Percentiles rank a stretch among this genome's conserved stretches.
Evolutionary conservation across 2,888 invertebrate species (phyloP).

Genomic region (Lysandra bellargus): DNA sequence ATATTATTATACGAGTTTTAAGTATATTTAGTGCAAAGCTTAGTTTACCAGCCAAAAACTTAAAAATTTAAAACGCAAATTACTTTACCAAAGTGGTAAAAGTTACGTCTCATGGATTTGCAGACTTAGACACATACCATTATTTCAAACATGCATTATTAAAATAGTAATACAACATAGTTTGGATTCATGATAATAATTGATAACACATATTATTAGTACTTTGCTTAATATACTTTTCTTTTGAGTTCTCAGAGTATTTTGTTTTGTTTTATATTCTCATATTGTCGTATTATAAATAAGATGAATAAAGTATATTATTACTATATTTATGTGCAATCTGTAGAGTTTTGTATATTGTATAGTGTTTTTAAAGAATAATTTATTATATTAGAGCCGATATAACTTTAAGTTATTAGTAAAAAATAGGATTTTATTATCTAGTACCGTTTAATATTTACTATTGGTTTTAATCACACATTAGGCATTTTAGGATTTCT

Average conservation of each 20-base stretch:
- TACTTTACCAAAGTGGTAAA: background rate
- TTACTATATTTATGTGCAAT: background rate
- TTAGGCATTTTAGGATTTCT: no score
- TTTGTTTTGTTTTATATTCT: background rate
- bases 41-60: background rate
- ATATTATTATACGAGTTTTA: background rate
- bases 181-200: background rate
- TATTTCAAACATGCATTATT: background rate
- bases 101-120: background rate
- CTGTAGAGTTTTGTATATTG: background rate
- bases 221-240: background rate
- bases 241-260: background rate
- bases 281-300: background rate
- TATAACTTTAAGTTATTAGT: background rate
- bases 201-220: background rate
- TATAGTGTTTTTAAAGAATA: background rate
- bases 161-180: background rate
- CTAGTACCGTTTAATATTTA: no score
- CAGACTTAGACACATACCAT: background rate
- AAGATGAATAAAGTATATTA: background rate
- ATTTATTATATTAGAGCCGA: background rate
- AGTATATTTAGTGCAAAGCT: background rate
- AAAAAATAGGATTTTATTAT: no score
- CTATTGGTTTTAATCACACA: no score
- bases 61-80: background rate